Percentiles rank a stretch among this genome's conserved stretches.
phyloP scores from a whole-genome alignment of 2,888 invertebrate species.

The Caenorhabditis sp. region DNA sequence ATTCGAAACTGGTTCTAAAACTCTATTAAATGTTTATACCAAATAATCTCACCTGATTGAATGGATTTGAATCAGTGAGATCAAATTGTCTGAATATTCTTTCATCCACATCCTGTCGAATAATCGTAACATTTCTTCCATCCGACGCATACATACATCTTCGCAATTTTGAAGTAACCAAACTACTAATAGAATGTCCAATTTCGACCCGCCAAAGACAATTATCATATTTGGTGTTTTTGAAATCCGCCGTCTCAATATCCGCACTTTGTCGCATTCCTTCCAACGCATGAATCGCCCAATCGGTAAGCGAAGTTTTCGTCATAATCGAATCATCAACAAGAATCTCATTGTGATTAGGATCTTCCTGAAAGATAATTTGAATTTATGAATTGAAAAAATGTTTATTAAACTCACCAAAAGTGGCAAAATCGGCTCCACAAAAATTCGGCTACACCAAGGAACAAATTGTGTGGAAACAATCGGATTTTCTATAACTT shows the following conservation, averaged over 20 bases:
- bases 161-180: constrained; percentile 33
- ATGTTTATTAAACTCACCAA: constrained; percentile 9
- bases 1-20: too few relatives aligned
- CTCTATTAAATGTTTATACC: too few relatives aligned
- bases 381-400: neutral
- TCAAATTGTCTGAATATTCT: constrained; percentile 30
- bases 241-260: constrained; percentile 36
- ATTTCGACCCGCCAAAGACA: constrained; percentile 27
- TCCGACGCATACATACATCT: constrained; percentile 38
- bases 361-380: neutral
- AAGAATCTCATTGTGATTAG: constrained; percentile 18
- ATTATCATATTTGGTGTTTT: constrained; percentile 18
- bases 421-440: constrained; percentile 58
- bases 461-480: constrained; percentile 64
- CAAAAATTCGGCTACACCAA: constrained; percentile 69
- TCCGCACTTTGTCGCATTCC: constrained; percentile 60
- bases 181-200: constrained; percentile 12
- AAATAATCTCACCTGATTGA: constrained; percentile 39
- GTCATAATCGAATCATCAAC: constrained; percentile 37
- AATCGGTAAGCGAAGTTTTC: constrained; percentile 61
- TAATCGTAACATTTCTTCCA: constrained; percentile 28
- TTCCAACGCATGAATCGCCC: constrained; percentile 68
- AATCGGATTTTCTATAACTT: constrained; percentile 40
- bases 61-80: constrained; percentile 44
- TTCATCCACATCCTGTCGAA: constrained; percentile 31